Percentiles rank a stretch among this genome's conserved stretches.
Evolutionary conservation across 2,888 invertebrate species (phyloP).

Genomic region (Diaperis boleti): DNA sequence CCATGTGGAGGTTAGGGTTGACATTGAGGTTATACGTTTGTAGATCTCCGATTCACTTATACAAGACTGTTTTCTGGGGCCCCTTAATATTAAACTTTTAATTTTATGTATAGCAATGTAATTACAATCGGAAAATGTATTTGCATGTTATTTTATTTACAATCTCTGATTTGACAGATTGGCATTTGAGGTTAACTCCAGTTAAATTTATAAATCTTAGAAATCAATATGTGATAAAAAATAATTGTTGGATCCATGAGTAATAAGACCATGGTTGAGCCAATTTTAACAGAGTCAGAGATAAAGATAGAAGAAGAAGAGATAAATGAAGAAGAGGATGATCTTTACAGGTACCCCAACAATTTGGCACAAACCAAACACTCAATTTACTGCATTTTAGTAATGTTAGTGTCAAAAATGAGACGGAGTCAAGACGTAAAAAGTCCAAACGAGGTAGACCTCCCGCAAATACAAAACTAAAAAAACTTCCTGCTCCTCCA

Average conservation of each 20-base stretch:
- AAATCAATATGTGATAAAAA: neutral
- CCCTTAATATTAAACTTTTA: no score
- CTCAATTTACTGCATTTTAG: neutral
- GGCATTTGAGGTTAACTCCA: neutral
- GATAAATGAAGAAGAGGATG: conserved; percentile 5
- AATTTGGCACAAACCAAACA: neutral
- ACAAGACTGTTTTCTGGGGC: no score
- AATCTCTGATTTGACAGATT: no score
- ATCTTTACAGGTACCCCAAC: conserved; percentile 1
- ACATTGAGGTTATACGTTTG: no score
- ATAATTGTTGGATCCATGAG: neutral
- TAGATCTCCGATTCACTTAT: no score
- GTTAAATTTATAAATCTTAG: neutral
- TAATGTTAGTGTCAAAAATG: neutral
- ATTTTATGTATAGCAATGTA: no score
- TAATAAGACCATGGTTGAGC: conserved; percentile 7
- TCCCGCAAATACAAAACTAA: neutral
- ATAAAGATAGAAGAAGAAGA: conserved; percentile 36
- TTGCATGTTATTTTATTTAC: no score
- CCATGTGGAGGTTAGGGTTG: neutral
- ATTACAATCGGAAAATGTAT: no score
- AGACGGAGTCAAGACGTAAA: neutral
- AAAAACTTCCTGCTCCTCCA: conserved; percentile 2
- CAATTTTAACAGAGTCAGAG: conserved; percentile 26
- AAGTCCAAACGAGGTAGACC: conserved; percentile 3